Evolutionary conservation across 1,140 invertebrate species (phyloP).

Genomic region (Bombus haemorrhoidalis): DNA sequence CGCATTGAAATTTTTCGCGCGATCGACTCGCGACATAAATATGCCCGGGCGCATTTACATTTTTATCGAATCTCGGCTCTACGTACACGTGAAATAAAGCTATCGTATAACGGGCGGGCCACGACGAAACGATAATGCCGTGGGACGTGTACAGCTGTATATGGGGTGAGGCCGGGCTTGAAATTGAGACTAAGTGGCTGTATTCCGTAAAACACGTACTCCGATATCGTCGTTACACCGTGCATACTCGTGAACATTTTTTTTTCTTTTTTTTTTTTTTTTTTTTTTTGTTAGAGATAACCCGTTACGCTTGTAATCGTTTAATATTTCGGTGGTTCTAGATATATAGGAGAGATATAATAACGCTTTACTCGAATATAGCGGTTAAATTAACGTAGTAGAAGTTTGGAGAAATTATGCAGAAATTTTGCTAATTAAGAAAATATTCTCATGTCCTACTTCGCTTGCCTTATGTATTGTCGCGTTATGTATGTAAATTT

Average conservation of each 20-base stretch:
- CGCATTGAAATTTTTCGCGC: slow-evolving; percentile 35
- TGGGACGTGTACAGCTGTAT: slow-evolving; percentile 21
- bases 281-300: neutral
- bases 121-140: slow-evolving; percentile 38
- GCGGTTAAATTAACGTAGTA: too few relatives aligned
- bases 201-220: slow-evolving; percentile 1
- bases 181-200: slow-evolving; percentile 40
- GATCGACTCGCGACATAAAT: slow-evolving; percentile 52
- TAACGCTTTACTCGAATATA: neutral
- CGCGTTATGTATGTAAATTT: too few relatives aligned
- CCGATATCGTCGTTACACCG: neutral
- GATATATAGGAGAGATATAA: too few relatives aligned
- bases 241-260: neutral
- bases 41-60: slow-evolving; percentile 48
- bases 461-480: neutral
- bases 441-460: too few relatives aligned
- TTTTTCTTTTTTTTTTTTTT: neutral
- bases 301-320: neutral
- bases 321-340: neutral
- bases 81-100: slow-evolving; percentile 27
- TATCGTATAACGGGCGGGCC: slow-evolving; percentile 8
- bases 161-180: neutral
- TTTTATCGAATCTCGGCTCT: slow-evolving; percentile 56
- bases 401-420: neutral
- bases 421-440: too few relatives aligned